Evolutionary conservation across 35 echinoderm and acorn worm genomes (phyloP).

Genomic region (Hemicentrotus pulcherrimus): DNA sequence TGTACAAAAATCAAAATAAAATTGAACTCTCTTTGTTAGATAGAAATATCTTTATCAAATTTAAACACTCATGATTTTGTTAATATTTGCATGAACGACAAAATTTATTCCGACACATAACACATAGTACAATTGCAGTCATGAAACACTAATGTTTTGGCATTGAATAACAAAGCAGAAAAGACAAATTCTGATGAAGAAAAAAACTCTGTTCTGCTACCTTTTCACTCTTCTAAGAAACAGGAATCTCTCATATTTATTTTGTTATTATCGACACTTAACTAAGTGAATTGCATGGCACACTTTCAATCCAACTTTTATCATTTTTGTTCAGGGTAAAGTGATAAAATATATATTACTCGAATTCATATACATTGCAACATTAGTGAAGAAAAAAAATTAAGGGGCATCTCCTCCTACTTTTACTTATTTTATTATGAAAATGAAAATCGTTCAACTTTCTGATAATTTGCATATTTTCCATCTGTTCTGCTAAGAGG

Average conservation of each 20-base stretch:
- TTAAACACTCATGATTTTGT: neutral
- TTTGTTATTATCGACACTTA: neutral
- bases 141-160: neutral
- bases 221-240: neutral
- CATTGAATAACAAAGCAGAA: neutral
- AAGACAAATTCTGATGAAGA: neutral
- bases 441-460: neutral
- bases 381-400: neutral
- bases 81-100: neutral
- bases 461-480: neutral
- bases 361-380: too few species aligned
- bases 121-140: neutral
- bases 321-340: too few species aligned
- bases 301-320: neutral
- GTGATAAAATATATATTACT: neutral
- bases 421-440: neutral
- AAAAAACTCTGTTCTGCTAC: neutral
- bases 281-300: neutral
- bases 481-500: neutral
- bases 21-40: constrained; percentile 11
- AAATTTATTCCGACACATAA: neutral
- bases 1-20: constrained; percentile 37
- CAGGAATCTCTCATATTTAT: neutral
- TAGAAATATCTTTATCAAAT: constrained; percentile 43
- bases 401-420: neutral